phyloP scores from a whole-genome alignment of 2,888 invertebrate genomes.

The Tachina fera region DNA sequence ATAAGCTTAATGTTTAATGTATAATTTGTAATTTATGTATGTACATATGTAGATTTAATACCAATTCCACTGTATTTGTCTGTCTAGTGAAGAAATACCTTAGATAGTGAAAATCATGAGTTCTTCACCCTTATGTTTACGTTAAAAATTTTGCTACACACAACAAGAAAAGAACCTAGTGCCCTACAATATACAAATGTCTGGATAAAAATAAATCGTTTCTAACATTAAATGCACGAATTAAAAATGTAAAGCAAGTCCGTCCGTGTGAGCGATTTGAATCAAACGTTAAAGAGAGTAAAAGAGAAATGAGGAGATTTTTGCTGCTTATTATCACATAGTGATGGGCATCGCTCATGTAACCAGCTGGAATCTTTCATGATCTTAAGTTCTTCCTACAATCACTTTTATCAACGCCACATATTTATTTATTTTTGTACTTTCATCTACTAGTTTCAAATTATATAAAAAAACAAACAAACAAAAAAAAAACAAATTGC shows the following conservation, averaged over 20 bases:
- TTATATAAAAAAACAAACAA: too few relatives aligned
- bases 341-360: not conserved
- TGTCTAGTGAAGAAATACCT: slow-evolving; percentile 19
- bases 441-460: too few relatives aligned
- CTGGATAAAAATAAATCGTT: slow-evolving; percentile 67
- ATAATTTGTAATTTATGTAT: too few relatives aligned
- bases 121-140: slow-evolving; percentile 31
- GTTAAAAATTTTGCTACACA: slow-evolving; percentile 27
- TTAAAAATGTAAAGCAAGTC: slow-evolving; percentile 2
- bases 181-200: slow-evolving; percentile 60
- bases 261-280: not conserved
- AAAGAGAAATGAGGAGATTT: not conserved
- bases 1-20: too few relatives aligned
- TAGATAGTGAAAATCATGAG: slow-evolving; percentile 15
- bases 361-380: too few relatives aligned
- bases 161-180: slow-evolving; percentile 48
- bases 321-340: slow-evolving; percentile 16
- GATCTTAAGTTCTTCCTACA: too few relatives aligned
- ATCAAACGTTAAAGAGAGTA: not conserved
- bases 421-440: too few relatives aligned
- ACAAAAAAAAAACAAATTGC: too few relatives aligned
- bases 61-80: slow-evolving; percentile 3
- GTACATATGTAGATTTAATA: not conserved
- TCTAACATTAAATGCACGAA: slow-evolving; percentile 14
- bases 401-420: too few relatives aligned